Evolutionary conservation across 2,888 invertebrate genomes (phyloP).

Genomic region (Amiota minor): DNA sequence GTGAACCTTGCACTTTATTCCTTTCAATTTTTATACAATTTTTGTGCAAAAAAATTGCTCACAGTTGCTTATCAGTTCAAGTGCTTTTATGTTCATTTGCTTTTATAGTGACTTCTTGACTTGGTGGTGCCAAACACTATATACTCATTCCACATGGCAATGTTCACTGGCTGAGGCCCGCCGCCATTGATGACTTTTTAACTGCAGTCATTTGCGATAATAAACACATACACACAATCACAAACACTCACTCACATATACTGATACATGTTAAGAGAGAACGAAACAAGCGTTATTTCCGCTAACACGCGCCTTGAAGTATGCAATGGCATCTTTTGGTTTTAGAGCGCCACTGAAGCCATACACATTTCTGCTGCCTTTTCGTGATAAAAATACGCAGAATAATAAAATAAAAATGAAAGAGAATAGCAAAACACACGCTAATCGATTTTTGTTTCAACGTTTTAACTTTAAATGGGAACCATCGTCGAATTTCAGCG

Average conservation of each 20-base stretch:
- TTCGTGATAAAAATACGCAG: conserved; percentile 58
- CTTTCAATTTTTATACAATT: conserved; percentile 9
- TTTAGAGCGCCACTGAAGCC: not conserved
- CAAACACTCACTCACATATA: conserved; percentile 10
- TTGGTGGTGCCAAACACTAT: conserved; percentile 33
- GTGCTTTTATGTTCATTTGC: conserved; percentile 27
- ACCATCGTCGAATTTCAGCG: not conserved
- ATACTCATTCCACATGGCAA: conserved; percentile 48
- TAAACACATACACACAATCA: conserved; percentile 25
- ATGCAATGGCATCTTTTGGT: conserved; percentile 34
- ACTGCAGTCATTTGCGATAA: conserved; percentile 70
- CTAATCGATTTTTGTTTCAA: conserved; percentile 63
- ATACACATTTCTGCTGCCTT: conserved; percentile 50
- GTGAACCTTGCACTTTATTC: conserved; percentile 19
- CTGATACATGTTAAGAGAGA: not conserved
- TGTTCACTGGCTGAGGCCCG: conserved; percentile 51
- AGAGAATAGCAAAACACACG: conserved; percentile 31
- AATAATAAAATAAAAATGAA: conserved; percentile 44
- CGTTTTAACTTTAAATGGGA: conserved; percentile 47
- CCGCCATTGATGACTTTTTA: conserved; percentile 70
- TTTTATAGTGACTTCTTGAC: conserved; percentile 54
- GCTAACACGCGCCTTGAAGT: conserved; percentile 42
- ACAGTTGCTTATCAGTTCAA: conserved; percentile 25
- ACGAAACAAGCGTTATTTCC: conserved; percentile 49
- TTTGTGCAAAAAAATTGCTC: not conserved